phyloP scores from a whole-genome alignment of 2,888 invertebrate species.

The Volucella inflata region DNA sequence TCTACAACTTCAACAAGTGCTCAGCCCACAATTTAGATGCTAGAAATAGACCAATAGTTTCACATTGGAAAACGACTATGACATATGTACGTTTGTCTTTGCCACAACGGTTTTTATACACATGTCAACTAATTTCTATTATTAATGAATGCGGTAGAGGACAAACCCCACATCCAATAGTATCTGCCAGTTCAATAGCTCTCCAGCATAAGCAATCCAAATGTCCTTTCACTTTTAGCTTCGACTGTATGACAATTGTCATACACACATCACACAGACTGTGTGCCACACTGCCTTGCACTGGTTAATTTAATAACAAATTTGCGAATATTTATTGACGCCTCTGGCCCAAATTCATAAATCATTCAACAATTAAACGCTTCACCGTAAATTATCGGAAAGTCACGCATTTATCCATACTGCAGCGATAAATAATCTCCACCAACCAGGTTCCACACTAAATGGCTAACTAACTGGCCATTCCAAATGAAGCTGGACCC shows the following conservation, averaged over 20 bases:
- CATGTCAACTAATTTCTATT: too few species aligned
- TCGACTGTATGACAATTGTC: conserved; percentile 9
- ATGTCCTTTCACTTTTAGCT: background rate
- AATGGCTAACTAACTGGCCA: conserved; percentile 36
- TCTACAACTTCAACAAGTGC: too few species aligned
- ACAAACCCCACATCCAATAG: too few species aligned
- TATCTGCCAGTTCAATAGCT: too few species aligned
- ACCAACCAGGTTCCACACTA: conserved; percentile 12
- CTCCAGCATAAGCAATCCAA: background rate
- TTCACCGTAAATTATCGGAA: conserved; percentile 70
- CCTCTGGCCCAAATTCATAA: conserved; percentile 70
- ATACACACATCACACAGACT: too few species aligned
- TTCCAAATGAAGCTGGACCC: conserved; percentile 13
- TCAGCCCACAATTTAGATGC: too few species aligned
- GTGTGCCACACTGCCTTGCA: conserved; percentile 5
- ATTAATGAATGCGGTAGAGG: too few species aligned
- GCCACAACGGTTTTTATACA: too few species aligned
- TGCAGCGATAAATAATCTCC: conserved; percentile 65
- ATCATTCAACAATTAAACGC: conserved; percentile 73
- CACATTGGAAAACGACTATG: too few species aligned
- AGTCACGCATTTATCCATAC: conserved; percentile 67
- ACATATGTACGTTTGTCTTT: too few species aligned
- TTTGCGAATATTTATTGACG: conserved; percentile 70
- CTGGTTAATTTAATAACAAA: conserved; percentile 67
- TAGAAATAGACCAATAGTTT: too few species aligned